Percentiles rank a stretch among this genome's conserved stretches.
Evolutionary conservation across 1,140 invertebrate species (phyloP).

Genomic region (Scaptodrosophila lebanonensis): DNA sequence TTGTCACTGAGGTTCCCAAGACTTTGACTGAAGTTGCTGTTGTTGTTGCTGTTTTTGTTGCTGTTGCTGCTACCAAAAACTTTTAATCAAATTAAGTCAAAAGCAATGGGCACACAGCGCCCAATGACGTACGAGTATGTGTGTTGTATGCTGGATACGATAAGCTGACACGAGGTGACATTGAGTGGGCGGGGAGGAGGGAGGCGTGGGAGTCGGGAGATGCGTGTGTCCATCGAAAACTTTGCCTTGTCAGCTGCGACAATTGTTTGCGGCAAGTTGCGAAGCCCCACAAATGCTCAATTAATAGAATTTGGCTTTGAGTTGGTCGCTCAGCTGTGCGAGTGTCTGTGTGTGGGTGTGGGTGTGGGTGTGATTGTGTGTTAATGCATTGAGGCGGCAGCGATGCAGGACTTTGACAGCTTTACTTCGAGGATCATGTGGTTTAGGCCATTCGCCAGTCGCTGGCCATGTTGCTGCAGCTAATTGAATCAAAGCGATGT

Average conservation of each 20-base stretch:
- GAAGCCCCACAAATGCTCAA: constrained; percentile 67
- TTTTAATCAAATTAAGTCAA: constrained; percentile 74
- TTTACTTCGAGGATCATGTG: constrained; percentile 48
- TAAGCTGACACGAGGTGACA: too few relatives aligned
- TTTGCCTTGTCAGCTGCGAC: constrained; percentile 48
- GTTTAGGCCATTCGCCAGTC: constrained; percentile 27
- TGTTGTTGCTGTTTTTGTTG: too few relatives aligned
- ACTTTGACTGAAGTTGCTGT: too few relatives aligned
- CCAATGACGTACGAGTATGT: too few relatives aligned
- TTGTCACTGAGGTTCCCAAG: too few relatives aligned
- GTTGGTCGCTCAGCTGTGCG: too few relatives aligned
- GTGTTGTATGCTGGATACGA: too few relatives aligned
- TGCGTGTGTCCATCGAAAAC: constrained; percentile 27
- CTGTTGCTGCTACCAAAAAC: constrained; percentile 49
- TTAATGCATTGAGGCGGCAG: too few relatives aligned
- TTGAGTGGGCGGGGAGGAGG: not conserved
- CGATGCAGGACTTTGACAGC: too few relatives aligned
- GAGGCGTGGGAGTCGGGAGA: not conserved
- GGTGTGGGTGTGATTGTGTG: too few relatives aligned
- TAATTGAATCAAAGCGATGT: constrained; percentile 67
- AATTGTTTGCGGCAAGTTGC: constrained; percentile 61
- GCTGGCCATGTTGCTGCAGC: constrained; percentile 35
- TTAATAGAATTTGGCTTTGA: constrained; percentile 58
- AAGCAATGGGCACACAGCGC: constrained; percentile 58
- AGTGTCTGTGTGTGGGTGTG: too few relatives aligned